Base-by-base conservation (phyloP, 64 coral and sea anemone genomes). In the Platygyra sinensis region DNA sequence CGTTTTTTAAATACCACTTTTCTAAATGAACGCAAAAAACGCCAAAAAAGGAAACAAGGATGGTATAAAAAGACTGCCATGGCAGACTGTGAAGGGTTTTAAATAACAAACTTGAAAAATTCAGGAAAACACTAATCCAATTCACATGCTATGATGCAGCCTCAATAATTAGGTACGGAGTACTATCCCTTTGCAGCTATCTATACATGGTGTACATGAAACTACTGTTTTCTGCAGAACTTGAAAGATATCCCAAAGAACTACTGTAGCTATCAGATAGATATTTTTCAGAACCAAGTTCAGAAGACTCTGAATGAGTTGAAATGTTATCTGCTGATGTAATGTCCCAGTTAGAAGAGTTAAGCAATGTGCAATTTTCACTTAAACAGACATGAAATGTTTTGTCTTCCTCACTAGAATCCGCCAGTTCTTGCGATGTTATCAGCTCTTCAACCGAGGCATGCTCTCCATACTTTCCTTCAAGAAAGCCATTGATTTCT, bases 401-500 rank as follows among this genome's bases (percentile, higher is more conserved):
- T 64, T 86, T 86, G 73, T 78, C 82, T 12, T 85, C 81, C 32
- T 98, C 80, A 55, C 60, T 87, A 22, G 76, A 87, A 28, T 51
- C 50, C 10, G 69, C 16, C 60, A 72, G 67, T 82, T 90, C 88
- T 71, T 85, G 54, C 31, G 78, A 85, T 32, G 50, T 46, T 62
- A 98, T 52, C 31, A 98, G 67, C n/a, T 86, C 92, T 30, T 98
- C 96, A 17, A 95, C 94, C 30, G 91, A 91, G 22, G 83, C 89
- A 83, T 93, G 80, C 24, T 98, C 54, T 61, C 83, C 88, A 86
- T 93, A 95, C 77, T 95, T 95, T 30, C 96, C 96, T 57, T 98
- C 75, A n/a, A 98, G 79, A 90, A 95, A 98, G 25, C 72, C 67
- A 64, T 98, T 83, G 59, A 98, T 98, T 93, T 98, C 90, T 30